Percentiles rank a stretch among this genome's conserved stretches.
These are phyloP conservation scores for Rhinoptilus africanus DNA, from an alignment of 2,113 vertebrate genomes.

Conservation along the genomic window DNA sequence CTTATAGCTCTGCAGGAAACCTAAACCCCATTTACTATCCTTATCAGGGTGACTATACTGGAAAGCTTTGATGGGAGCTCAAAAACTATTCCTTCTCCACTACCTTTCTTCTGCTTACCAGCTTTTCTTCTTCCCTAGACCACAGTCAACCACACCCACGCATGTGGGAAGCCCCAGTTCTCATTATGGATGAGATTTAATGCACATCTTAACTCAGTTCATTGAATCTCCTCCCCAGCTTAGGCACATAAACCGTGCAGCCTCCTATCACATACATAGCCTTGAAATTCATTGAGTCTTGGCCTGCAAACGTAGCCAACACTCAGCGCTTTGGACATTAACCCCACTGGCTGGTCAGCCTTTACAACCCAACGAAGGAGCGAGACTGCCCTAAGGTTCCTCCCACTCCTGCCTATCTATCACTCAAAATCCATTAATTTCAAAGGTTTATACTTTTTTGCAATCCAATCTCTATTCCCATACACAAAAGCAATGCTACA, in stretches of 20 bases:
- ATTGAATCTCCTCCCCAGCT: not conserved
- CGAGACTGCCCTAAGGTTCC: not conserved
- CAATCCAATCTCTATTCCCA: not conserved
- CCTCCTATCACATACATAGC: rapidly evolving
- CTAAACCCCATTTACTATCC: not conserved
- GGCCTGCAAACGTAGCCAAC: not conserved
- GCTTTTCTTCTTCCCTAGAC: not conserved
- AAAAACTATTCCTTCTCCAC: not conserved
- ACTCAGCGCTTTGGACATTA: not conserved
- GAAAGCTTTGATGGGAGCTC: not conserved
- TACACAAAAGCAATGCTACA: not conserved
- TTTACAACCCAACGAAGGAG: not conserved
- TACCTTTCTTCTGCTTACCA: too few relatives aligned
- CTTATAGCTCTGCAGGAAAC: not conserved
- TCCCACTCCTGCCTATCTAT: too few relatives aligned
- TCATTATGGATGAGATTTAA: not conserved
- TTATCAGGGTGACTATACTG: not conserved
- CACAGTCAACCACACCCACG: not conserved
- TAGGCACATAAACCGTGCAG: not conserved
- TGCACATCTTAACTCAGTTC: not conserved
- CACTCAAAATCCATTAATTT: not conserved
- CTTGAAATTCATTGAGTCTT: not conserved
- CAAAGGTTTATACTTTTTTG: not conserved
- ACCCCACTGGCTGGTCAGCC: not conserved
- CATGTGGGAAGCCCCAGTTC: not conserved